Evolutionary conservation across 2,888 invertebrate genomes (phyloP), one percentile per base, ranked within the genome.

Genomic region (Chloroclystis v-ata): DNA sequence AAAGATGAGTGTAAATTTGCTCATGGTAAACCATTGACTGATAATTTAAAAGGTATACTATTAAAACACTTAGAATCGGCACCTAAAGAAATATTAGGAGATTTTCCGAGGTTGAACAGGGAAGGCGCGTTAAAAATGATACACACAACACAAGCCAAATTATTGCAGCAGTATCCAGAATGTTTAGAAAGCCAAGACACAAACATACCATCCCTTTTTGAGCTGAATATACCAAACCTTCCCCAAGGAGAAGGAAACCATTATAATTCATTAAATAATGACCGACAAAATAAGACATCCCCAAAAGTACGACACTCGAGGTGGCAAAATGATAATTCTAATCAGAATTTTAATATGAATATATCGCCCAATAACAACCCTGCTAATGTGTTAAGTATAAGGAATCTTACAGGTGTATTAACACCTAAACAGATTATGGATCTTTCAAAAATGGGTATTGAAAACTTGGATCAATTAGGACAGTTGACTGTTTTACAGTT

Each of bases 1-100:
- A 91, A 91, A 69, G 93, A 94, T n/a, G 92, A 93, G 52, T 99
- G 98, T 85, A 96, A 97, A 81, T 98, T 98, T 81, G 96, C 96
- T 20, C 98, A 99, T 76, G 93, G 93, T 12, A 92, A 92, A 63
- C 95, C 96, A 0, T 88, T 98, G n/a, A 92, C 91, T 42, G 97
- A 97, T 54, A 92, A 92, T 69, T 90, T 94, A 52, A 90, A 91
- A 66, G 90, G 89, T 60, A 90, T 91, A 52, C 73, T 91, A 49
- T 70, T 91, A 4, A 91, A 91, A 88, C 96, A 96, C 75, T 92
- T 96, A 71, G 96, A 96, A 81, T 94, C 95, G 1, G 96, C 96
- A 0, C 96, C 96, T 1, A 95, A 96, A 77, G 96, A 96, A 80
- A 95, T 96, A 64, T 88, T 96, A 43, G 96, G 96, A n/a, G 95